Evolutionary conservation across 2,113 vertebrate genomes (phyloP).

Genomic region (Prinia subflava): DNA sequence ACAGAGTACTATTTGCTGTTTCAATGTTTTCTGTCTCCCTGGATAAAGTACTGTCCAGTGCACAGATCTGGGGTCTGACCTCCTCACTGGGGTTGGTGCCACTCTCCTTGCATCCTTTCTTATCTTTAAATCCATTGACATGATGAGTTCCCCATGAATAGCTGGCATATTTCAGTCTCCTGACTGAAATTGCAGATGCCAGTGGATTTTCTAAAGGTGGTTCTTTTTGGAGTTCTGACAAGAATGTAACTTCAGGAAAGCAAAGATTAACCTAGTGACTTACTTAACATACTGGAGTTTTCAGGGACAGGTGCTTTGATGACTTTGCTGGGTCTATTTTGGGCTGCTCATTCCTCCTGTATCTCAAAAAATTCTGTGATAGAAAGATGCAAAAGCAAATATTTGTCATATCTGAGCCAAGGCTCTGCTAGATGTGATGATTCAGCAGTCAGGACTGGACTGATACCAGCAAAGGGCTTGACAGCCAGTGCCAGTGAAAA

Average conservation of each 20-base stretch:
- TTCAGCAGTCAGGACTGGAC: background rate
- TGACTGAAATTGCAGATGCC: background rate
- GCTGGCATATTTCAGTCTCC: background rate
- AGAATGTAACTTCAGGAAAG: background rate
- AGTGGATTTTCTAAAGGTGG: background rate
- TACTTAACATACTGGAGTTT: background rate
- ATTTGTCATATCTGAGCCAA: background rate
- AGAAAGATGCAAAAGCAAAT: constrained; percentile 14
- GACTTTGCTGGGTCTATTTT: background rate
- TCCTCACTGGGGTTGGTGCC: background rate
- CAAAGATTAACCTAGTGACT: background rate
- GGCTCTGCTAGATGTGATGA: background rate
- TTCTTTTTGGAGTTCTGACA: background rate
- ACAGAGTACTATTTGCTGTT: background rate
- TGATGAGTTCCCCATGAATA: fast-evolving
- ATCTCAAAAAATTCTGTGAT: background rate
- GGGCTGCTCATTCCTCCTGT: background rate
- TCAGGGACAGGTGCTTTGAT: background rate
- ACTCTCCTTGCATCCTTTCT: background rate
- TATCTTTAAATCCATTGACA: background rate
- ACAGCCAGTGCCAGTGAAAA: background rate
- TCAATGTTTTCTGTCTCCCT: background rate
- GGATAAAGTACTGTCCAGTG: background rate
- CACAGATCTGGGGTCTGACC: background rate
- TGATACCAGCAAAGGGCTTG: background rate